Conservation (phyloP, 2,113 vertebrate genomes). For the Hippocampus barbouri region DNA sequence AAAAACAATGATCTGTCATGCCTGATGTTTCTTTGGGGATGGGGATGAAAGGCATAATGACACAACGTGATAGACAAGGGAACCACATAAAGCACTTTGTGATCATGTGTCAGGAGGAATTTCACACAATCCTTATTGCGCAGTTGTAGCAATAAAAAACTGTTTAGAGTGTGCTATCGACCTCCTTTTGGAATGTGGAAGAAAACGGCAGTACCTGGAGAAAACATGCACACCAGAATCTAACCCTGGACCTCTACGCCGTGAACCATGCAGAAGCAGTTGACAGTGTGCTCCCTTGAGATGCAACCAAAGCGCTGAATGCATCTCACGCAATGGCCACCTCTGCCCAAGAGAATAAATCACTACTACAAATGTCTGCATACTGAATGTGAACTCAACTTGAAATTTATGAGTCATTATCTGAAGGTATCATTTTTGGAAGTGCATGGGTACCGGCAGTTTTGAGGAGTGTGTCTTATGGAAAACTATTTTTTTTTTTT, state of each 20-base stretch:
- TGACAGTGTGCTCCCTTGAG: no score
- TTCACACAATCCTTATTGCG: conserved; percentile 14
- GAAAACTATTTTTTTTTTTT: neutral
- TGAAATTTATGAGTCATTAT: neutral
- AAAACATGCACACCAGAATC: no score
- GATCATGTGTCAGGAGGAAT: conserved; percentile 23
- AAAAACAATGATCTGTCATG: conserved; percentile 49
- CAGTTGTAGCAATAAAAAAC: neutral
- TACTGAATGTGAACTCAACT: neutral
- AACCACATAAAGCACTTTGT: conserved; percentile 2
- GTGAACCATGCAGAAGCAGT: no score
- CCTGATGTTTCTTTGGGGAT: conserved; percentile 19
- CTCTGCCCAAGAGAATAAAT: neutral
- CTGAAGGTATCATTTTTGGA: neutral
- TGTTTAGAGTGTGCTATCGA: no score
- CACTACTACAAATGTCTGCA: neutral
- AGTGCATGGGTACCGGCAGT: neutral
- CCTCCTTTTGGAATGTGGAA: no score
- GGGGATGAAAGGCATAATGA: conserved; percentile 10
- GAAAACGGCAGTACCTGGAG: no score
- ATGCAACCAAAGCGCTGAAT: neutral
- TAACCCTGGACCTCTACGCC: no score
- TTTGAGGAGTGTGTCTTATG: neutral
- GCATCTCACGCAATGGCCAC: neutral
- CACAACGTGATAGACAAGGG: conserved; percentile 17